Base-by-base conservation (phyloP, 2,888 invertebrate genomes). In the Nomada goodeniana region DNA sequence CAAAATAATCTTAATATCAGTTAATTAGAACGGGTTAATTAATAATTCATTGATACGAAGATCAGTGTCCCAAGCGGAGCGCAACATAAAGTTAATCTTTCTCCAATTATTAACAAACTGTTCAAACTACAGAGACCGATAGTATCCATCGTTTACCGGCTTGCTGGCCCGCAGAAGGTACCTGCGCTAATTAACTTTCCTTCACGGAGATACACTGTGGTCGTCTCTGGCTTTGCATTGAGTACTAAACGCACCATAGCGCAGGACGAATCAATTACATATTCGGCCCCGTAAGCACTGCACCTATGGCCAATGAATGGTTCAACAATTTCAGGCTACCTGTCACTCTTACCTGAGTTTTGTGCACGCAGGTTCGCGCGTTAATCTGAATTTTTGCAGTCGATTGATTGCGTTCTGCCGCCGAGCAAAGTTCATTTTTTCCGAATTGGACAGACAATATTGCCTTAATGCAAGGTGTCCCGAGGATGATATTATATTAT, bases 181-280 rank as follows among this genome's bases (percentile, higher is more conserved):
- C 69, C 65, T 36, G 26, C 18, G 53, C 53, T 76, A 83, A 83
- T 83, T 83, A 76, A 29, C 61, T 50, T 65, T 65, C 52, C 61
- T 44, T 63, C 23, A 15, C n/a, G 36, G 13, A 72, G 50, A 74
- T 67, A 10, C 20, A 15, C 44, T 50, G 26, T 42, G 18, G 69
- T 67, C 23, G 18, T 57, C 18, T 64, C 55, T 61, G 36, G 55
- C 15, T 70, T 76, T 29, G n/a, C 50, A 18, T 53, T 52, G 52
- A 73, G 63, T 64, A 82, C 44, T 44, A 72, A 13, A 9, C 53
- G 18, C 23, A n/a, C 10, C 26, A 26, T 18, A 50, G 23, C n/a
- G 23, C 2, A 29, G 55, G 55, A 50, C 75, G 67, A 80, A 73
- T 76, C 84, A 74, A 84, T 80, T 84, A 23, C 23, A 2, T 26